Conservation (phyloP, 2,888 invertebrate species). For the Carabus problematicus region DNA sequence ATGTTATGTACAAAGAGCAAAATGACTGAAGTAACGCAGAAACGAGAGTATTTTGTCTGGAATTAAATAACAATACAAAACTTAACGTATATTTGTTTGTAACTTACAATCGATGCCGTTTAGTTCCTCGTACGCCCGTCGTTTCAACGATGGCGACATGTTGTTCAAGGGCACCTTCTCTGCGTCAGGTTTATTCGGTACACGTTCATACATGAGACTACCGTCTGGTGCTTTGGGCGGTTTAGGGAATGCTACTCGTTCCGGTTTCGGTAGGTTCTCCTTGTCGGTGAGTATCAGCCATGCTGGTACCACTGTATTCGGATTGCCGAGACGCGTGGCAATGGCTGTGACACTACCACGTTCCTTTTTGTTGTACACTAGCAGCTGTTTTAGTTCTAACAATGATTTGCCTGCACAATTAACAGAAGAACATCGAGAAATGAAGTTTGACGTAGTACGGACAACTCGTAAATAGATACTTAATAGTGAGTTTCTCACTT, state of each 20-base stretch:
- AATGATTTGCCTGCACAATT: conserved; percentile 58
- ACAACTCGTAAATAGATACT: too few species aligned
- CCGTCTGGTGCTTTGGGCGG: conserved; percentile 92
- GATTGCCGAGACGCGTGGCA: conserved; percentile 73
- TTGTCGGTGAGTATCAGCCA: conserved; percentile 79
- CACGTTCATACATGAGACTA: conserved; percentile 85
- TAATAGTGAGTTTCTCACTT: too few species aligned
- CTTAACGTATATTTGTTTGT: not conserved
- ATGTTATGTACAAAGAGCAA: conserved; percentile 16
- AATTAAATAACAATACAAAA: conserved; percentile 6
- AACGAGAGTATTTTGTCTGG: conserved; percentile 16
- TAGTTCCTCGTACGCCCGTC: conserved; percentile 87
- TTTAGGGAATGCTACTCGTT: conserved; percentile 85
- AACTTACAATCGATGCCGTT: conserved; percentile 87
- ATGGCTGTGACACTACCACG: conserved; percentile 75
- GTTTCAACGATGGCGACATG: conserved; percentile 73
- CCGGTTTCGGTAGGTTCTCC: conserved; percentile 80
- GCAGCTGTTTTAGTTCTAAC: conserved; percentile 64
- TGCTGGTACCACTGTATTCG: conserved; percentile 64
- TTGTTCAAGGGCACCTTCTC: conserved; percentile 70
- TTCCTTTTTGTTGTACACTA: conserved; percentile 65
- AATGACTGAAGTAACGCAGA: not conserved
- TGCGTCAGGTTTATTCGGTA: conserved; percentile 78
- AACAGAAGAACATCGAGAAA: conserved; percentile 8
- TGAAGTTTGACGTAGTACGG: too few species aligned